Base-by-base conservation (phyloP, 2,888 invertebrate genomes). In the Sarcophaga rosellei region DNA sequence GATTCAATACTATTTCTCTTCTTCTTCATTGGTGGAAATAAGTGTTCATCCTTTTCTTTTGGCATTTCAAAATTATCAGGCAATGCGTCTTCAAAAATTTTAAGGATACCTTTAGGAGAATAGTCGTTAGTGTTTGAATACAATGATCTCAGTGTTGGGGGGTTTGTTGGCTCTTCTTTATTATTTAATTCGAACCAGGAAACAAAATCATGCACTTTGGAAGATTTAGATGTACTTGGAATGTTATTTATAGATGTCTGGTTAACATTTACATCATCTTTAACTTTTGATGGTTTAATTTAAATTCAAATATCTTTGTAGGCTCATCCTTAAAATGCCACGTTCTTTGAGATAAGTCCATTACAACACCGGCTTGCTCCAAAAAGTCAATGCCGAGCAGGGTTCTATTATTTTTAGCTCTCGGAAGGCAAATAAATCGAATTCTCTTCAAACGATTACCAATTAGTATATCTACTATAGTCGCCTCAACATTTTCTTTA, bases 241-340 rank as follows among this genome's bases (percentile, higher is more conserved):
- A 12, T 25, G 3, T 61, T 21, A n/a, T 23, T 35, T 47, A 69
- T 69, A 20, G 45, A 45, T 21, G 69, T 45, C n/a, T 69, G 69
- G 47, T n/a, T 69, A 21, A 69, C n/a, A 20, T 3, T 69, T 20
- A 69, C 12, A 21, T 21, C 20, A 6, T 69, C 45, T 57, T 25
- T 45, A 47, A 69, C 21, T 15, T 47, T 47, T 12, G 45, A 21
- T 69, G 45, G 45, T 21, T 69, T 17, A 44, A 17, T 53, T 73
- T 77, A 69, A 84, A 79, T 45, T 79, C 74, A 21, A 79, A 79
- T 10, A 62, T 62, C 44, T 61, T 79, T 15, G 15, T 53, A 8
- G 75, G 75, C 21, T 88, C 78, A 6, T 90, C 89, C 3, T 89
- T 77, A 4, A 63, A 62, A 20, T 70, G 59, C 70, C 70, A 72